Base-by-base conservation (phyloP, 2,797 vertebrate genomes). In the Premnoplex brunnescens region DNA sequence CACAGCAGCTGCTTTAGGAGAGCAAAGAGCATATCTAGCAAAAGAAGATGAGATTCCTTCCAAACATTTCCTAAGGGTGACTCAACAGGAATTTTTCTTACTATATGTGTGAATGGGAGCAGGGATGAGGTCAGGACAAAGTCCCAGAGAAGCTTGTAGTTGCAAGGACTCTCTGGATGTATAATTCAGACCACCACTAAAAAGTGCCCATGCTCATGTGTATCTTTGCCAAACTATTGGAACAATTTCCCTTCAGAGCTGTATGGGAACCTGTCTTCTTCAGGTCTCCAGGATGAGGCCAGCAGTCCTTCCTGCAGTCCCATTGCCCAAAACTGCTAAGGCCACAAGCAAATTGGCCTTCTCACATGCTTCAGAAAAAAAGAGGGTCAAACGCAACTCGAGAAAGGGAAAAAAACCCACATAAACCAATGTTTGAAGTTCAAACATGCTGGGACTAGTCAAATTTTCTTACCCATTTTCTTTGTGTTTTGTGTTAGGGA, bases 281-380 rank as follows among this genome's bases (percentile, higher is more conserved):
- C 62, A 66, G 14, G 11, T 51, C 27, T 51, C 51, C 62, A 82
- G 21, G 5, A 0, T 0, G 4, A 86, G 30, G 48, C 36, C 24
- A 26, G 24, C 17, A 60, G 24, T 54, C 20, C 46, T 51, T 60
- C 69, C 30, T 16, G 16, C 22, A 66, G 28, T 27, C 32, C 51
- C 22, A 22, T 8, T 44, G 39, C 10, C 51, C 52, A 32, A 44
- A 72, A 41, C 16, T 3, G 1, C 37, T 54, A 66, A 58, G 16
- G 17, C 7, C 43, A 64, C 22, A 37, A 18, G 10, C 1, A 72
- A 46, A 56, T 30, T 19, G 0, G 2, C 27, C 13, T 51, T 58
- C 30, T 76, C 2, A 2, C 32, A 28, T 9, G 51, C 43, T 58
- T 55, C n/a, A 63, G 60, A 30, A 69, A 67, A 55, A 85, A 43